Evolutionary conservation across 2,888 invertebrate genomes (phyloP), one percentile per base, ranked within the genome.

Genomic region (Ichneumon xanthorius): DNA sequence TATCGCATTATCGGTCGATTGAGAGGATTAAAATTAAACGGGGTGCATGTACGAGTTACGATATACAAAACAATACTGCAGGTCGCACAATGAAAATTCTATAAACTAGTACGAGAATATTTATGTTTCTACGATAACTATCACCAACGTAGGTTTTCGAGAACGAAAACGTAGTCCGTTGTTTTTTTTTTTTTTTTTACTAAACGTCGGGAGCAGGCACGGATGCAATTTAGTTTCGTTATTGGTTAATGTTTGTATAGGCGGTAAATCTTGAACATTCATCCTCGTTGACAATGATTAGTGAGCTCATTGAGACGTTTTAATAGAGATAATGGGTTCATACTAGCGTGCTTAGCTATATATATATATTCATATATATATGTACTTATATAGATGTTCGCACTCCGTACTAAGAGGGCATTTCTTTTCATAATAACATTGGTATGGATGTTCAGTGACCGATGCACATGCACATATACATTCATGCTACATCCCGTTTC

Each of bases 381-480:
- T 33, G 0, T 33, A 33, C 1, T 33, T 75, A 65, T 14, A 11
- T 40, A 40, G 7, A 11, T 40, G 75, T 85, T 79, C 78, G 75
- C 55, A 75, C 50, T 72, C 72, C 14, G 72, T 82, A 22, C 75
- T 65, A 70, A 85, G 22, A 40, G 61, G 68, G 78, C 85, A 79
- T 85, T 85, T 75, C 63, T 70, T 79, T 67, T 53, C 82, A 76
- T 30, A 37, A 58, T 76, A 55, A 71, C 22, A 58, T 70, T 77
- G 58, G 61, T 30, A 19, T 16, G 75, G 33, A 86, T 80, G 68
- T 82, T 88, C 76, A 88, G 68, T 76, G 68, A 63, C 80, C 63
- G 88, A 87, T 89, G 82, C 87, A 89, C 91, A 88, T 90, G 90
- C 90, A 90, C 82, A 89, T 88, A 81, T 37, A 88, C 84, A 88